Percentiles rank a stretch among this genome's conserved stretches.
phyloP scores from a whole-genome alignment of 2,888 invertebrate genomes.

The Lepidochitona cinerea region DNA sequence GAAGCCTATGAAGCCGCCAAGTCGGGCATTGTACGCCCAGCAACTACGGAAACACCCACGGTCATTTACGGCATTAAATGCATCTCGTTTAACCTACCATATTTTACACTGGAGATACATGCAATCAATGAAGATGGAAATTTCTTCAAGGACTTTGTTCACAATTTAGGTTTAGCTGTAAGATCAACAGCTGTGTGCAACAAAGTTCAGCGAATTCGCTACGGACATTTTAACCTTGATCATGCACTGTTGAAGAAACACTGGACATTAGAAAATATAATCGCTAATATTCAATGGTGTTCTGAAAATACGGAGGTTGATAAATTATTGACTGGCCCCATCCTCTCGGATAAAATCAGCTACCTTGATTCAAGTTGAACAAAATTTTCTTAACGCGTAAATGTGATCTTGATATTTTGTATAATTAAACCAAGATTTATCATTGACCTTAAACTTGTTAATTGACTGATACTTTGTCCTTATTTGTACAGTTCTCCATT shows the following conservation, averaged over 20 bases:
- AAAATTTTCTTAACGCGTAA: too few relatives aligned
- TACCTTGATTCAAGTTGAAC: too few relatives aligned
- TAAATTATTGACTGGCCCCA: slow-evolving; percentile 29
- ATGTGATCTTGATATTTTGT: too few relatives aligned
- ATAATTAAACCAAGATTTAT: too few relatives aligned
- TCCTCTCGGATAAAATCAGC: neutral
- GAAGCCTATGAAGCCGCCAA: slow-evolving; percentile 90
- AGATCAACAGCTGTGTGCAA: slow-evolving; percentile 86
- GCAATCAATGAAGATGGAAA: slow-evolving; percentile 86
- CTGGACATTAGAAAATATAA: slow-evolving; percentile 70
- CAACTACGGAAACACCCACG: slow-evolving; percentile 76
- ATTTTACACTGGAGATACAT: slow-evolving; percentile 90
- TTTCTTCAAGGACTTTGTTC: slow-evolving; percentile 80
- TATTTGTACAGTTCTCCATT: too few relatives aligned
- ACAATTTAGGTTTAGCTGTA: slow-evolving; percentile 86
- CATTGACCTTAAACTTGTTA: too few relatives aligned
- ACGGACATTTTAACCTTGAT: slow-evolving; percentile 84
- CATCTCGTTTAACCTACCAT: slow-evolving; percentile 84
- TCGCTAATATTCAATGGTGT: slow-evolving; percentile 53
- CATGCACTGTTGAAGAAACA: slow-evolving; percentile 86
- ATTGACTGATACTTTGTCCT: too few relatives aligned
- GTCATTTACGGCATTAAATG: slow-evolving; percentile 90
- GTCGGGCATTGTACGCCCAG: slow-evolving; percentile 85
- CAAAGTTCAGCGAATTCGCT: slow-evolving; percentile 84
- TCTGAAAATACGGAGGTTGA: slow-evolving; percentile 28